phyloP scores from a whole-genome alignment of 2,113 vertebrate genomes.

The Ceyx cyanopectus region DNA sequence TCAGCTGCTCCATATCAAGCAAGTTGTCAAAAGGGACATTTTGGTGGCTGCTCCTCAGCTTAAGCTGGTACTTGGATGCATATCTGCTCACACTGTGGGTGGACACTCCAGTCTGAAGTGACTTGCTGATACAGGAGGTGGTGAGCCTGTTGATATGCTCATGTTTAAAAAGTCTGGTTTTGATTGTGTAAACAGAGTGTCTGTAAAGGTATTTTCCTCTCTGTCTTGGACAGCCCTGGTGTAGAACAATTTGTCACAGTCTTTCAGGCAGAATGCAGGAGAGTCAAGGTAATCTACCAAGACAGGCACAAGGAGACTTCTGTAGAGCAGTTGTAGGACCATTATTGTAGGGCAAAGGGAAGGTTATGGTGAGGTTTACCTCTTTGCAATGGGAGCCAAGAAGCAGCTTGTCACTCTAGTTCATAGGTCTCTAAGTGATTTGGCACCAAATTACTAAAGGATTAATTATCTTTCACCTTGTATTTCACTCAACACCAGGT shows the following conservation, averaged over 20 bases:
- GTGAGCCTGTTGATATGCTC: neutral
- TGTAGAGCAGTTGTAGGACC: neutral
- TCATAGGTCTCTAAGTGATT: neutral
- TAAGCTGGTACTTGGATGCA: neutral
- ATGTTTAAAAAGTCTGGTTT: neutral
- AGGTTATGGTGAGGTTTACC: neutral
- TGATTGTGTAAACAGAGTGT: neutral
- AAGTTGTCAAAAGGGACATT: neutral
- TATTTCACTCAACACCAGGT: neutral
- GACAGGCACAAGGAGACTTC: neutral
- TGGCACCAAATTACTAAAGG: neutral
- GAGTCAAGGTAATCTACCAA: neutral
- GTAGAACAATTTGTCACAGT: neutral
- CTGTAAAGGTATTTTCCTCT: neutral
- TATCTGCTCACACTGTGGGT: neutral
- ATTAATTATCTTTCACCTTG: constrained; percentile 12
- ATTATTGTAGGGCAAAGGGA: neutral
- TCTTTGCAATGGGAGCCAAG: neutral
- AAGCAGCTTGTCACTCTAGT: neutral
- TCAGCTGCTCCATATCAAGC: neutral
- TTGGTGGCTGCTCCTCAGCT: neutral
- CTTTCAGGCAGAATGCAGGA: neutral
- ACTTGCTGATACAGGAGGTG: neutral
- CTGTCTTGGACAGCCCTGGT: neutral
- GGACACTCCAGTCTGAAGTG: neutral